Evolutionary conservation across 2,797 vertebrate genomes (phyloP).

Genomic region (Thripadectes ignobilis): DNA sequence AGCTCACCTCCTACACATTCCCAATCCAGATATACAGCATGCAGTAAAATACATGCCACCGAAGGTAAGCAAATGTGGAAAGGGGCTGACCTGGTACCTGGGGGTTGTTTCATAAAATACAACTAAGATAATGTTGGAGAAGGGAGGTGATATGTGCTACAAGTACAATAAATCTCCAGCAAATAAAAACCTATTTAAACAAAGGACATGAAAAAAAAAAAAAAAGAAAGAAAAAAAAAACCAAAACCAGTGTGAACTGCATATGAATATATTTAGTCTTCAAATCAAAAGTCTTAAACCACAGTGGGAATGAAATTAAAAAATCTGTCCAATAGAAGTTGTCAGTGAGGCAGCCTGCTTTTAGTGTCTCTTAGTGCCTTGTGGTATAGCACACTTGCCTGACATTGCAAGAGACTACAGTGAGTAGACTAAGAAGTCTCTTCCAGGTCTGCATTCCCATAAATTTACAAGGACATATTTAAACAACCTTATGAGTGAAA

Average conservation of each 20-base stretch:
- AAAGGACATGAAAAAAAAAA: neutral
- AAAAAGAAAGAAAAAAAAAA: too few relatives aligned
- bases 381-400: neutral
- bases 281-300: neutral
- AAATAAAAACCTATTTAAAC: neutral
- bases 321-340: neutral
- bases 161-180: neutral
- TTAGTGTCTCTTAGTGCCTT: neutral
- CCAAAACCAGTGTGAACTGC: neutral
- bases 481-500: neutral
- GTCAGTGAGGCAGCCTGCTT: neutral
- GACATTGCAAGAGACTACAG: neutral
- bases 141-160: neutral
- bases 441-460: neutral
- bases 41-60: neutral
- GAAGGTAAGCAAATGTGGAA: neutral
- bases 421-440: neutral
- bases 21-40: neutral
- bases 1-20: neutral
- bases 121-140: neutral
- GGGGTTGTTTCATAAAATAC: neutral
- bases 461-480: neutral
- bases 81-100: neutral
- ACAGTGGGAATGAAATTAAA: neutral
- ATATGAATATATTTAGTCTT: neutral